A percentile compares a stretch with the other conserved stretches of the same genome.
phyloP scores from a whole-genome alignment of 2,797 vertebrate genomes.

The Dromococcyx pavoninus region DNA sequence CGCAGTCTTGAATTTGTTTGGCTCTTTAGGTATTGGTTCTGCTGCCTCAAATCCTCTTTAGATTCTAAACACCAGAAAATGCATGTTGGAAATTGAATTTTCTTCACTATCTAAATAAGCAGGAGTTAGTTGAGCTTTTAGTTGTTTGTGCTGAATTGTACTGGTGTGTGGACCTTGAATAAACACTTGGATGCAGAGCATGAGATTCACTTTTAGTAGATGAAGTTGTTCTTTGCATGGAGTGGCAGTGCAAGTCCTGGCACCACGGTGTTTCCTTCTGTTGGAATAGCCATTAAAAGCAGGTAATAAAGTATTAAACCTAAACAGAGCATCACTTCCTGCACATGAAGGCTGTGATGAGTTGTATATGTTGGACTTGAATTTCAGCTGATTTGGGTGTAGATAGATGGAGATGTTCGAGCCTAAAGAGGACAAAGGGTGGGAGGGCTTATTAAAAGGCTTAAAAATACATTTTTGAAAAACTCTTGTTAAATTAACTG shows the following conservation, averaged over 20 bases:
- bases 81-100: not conserved
- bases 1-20: not conserved
- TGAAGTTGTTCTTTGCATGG: not conserved
- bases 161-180: not conserved
- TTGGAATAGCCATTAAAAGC: not conserved
- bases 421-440: not conserved
- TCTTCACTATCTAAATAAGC: not conserved
- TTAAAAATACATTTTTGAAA: not conserved
- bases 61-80: not conserved
- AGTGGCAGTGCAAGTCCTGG: not conserved
- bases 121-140: not conserved
- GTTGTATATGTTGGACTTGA: not conserved
- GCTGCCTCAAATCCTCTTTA: not conserved
- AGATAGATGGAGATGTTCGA: not conserved
- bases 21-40: not conserved
- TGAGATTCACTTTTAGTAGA: not conserved
- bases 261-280: not conserved
- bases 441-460: not conserved
- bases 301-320: not conserved
- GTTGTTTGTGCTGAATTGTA: not conserved
- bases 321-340: not conserved
- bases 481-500: not conserved
- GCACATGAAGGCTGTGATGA: accelerated
- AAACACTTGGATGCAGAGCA: not conserved
- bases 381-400: not conserved